Conservation (phyloP, 2,797 vertebrate genomes). For the Poecilia picta region DNA sequence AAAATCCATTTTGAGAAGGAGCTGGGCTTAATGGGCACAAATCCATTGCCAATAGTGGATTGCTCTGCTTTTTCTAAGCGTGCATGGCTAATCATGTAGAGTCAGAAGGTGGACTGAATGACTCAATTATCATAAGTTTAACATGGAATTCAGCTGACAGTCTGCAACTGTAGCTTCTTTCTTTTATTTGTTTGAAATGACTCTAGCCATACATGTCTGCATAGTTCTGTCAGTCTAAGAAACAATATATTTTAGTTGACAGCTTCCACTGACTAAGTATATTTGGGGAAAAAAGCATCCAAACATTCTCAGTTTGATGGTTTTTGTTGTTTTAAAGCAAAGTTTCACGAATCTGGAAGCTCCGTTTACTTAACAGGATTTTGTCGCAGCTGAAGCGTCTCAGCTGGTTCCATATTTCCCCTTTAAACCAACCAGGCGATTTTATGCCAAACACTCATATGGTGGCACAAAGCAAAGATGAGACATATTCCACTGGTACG, state of each 20-base stretch:
- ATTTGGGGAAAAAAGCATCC: neutral
- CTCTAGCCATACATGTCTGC: neutral
- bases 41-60: conserved; percentile 20
- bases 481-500: conserved; percentile 48
- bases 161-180: conserved; percentile 33
- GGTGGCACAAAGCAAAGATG: conserved; percentile 53
- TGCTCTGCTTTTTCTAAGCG: conserved; percentile 25
- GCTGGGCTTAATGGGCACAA: conserved; percentile 25
- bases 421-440: conserved; percentile 39
- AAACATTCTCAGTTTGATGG: conserved; percentile 13
- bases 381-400: conserved; percentile 31
- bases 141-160: conserved; percentile 34
- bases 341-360: conserved; percentile 20
- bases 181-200: conserved; percentile 13
- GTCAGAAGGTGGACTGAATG: conserved; percentile 27
- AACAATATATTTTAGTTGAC: neutral
- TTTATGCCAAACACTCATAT: conserved; percentile 36
- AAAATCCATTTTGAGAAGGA: conserved; percentile 42
- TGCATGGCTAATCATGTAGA: conserved; percentile 16
- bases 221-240: neutral
- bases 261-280: neutral
- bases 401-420: conserved; percentile 18
- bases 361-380: conserved; percentile 25
- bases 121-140: conserved; percentile 24
- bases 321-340: conserved; percentile 9